Evolutionary conservation across 1,140 invertebrate species (phyloP).

Genomic region (Hycleus cichorii): DNA sequence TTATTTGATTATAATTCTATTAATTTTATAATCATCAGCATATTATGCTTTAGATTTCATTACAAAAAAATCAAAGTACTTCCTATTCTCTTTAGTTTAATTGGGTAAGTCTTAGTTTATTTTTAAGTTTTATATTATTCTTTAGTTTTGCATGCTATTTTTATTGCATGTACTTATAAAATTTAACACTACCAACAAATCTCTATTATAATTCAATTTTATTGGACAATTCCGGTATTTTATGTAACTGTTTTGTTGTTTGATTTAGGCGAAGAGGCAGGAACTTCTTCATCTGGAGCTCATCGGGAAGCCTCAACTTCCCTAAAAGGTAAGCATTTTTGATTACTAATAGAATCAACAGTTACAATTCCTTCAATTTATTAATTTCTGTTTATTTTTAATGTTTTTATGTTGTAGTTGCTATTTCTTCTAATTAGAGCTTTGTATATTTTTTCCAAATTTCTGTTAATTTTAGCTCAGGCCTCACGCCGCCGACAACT

Average conservation of each 20-base stretch:
- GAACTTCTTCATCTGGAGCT: background rate
- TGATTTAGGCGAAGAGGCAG: slow-evolving; percentile 15
- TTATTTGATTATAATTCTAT: slow-evolving; percentile 7
- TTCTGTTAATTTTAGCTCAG: slow-evolving; percentile 25
- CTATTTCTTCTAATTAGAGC: background rate
- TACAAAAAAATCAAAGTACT: too few relatives aligned
- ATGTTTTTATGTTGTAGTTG: slow-evolving; percentile 11
- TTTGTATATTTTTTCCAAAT: too few relatives aligned
- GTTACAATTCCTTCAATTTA: background rate
- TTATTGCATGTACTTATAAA: slow-evolving; percentile 7
- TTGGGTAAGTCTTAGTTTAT: slow-evolving; percentile 6
- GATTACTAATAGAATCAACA: too few relatives aligned
- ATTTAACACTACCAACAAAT: background rate
- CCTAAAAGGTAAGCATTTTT: slow-evolving; percentile 6
- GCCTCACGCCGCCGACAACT: slow-evolving; percentile 39
- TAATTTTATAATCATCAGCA: background rate
- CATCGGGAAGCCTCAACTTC: background rate
- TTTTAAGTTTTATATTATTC: too few relatives aligned
- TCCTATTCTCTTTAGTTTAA: background rate
- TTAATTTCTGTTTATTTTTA: background rate
- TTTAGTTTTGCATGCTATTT: slow-evolving; percentile 23
- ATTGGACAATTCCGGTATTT: too few relatives aligned
- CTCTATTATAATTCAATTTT: background rate
- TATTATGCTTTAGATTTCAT: too few relatives aligned
- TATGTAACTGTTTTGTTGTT: slow-evolving; percentile 6